phyloP scores from a whole-genome alignment of 2,797 vertebrate species.

The Crossoptilon crossoptilon region DNA sequence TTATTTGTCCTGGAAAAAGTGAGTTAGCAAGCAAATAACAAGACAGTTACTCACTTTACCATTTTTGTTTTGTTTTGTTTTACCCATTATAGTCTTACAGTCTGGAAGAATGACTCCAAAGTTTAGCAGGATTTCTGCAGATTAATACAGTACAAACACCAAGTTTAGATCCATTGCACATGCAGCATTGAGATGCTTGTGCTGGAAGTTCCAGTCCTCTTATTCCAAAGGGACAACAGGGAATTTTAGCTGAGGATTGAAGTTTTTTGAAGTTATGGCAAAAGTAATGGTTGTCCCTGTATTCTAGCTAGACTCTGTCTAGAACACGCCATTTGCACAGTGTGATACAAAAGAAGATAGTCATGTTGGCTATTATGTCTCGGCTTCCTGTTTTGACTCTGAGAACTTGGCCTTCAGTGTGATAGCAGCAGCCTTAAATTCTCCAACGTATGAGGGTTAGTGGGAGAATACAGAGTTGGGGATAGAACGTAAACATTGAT shows the following conservation, averaged over 20 bases:
- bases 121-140: neutral
- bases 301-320: neutral
- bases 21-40: neutral
- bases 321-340: neutral
- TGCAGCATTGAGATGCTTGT: neutral
- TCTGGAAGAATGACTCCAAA: accelerated
- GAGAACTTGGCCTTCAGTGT: neutral
- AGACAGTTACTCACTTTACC: neutral
- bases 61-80: neutral
- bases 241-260: neutral
- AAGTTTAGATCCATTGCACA: neutral
- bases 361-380: neutral
- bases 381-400: neutral
- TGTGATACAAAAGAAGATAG: accelerated
- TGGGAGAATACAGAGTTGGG: neutral
- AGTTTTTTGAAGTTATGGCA: neutral
- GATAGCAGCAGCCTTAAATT: neutral
- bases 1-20: neutral
- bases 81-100: neutral
- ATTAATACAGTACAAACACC: neutral
- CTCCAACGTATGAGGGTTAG: neutral
- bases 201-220: neutral
- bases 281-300: neutral
- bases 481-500: neutral
- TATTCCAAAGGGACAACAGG: neutral